A percentile compares a stretch with the other conserved stretches of the same genome.
These are phyloP conservation scores for Caenorhabditis briggsae DNA, from an alignment of 1,140 invertebrate genomes.

Conservation along the genomic window DNA sequence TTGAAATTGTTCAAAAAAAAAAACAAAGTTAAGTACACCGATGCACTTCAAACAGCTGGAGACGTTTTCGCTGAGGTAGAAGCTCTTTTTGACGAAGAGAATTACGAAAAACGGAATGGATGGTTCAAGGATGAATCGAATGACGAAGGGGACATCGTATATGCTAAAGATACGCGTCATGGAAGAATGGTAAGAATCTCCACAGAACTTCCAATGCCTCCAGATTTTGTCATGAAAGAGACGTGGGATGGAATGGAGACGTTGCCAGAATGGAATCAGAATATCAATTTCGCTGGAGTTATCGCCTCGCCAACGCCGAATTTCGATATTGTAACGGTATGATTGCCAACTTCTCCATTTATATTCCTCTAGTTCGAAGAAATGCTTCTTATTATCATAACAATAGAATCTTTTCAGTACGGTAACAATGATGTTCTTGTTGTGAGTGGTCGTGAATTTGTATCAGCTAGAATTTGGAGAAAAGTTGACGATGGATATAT, in stretches of 20 bases:
- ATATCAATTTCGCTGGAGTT: constrained; percentile 59
- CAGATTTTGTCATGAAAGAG: constrained; percentile 57
- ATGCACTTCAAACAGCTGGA: constrained; percentile 51
- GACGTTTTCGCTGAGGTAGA: constrained; percentile 60
- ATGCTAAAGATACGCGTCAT: constrained; percentile 59
- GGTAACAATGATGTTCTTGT: constrained; percentile 62
- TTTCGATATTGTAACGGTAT: constrained; percentile 60
- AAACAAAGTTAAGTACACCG: constrained; percentile 57
- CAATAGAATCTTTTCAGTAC: constrained; percentile 41
- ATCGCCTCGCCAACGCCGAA: constrained; percentile 57
- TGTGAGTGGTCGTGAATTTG: constrained; percentile 60
- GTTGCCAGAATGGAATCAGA: constrained; percentile 63
- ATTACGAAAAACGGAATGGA: constrained; percentile 36
- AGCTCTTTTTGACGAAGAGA: constrained; percentile 54
- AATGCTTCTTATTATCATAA: constrained; percentile 1
- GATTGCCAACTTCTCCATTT: background rate
- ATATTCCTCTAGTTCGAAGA: too few relatives aligned
- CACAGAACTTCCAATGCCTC: constrained; percentile 47
- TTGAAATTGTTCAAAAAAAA: background rate
- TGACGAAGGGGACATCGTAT: constrained; percentile 60
- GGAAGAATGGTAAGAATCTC: constrained; percentile 63
- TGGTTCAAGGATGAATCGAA: constrained; percentile 60
- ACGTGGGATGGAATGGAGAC: constrained; percentile 60
- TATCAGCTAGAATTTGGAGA: constrained; percentile 59
- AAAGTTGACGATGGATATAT: constrained; percentile 51